A percentile compares a stretch with the other conserved stretches of the same genome.
These are phyloP conservation scores for Megaustenia siamemsis DNA, from an alignment of 2,888 invertebrate species.

Conservation along the genomic window DNA sequence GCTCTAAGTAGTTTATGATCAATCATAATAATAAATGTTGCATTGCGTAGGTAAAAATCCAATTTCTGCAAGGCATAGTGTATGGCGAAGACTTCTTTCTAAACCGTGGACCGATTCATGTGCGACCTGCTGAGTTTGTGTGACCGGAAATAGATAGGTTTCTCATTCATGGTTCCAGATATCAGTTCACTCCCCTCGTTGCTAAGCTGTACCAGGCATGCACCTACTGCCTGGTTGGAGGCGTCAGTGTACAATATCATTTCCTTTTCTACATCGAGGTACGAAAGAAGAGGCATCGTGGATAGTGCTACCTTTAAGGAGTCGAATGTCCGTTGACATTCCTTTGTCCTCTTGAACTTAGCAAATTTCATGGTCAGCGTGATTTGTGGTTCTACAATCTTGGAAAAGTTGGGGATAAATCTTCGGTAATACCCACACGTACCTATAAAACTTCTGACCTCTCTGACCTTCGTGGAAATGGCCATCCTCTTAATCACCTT, in stretches of 20 bases:
- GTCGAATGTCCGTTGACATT: neutral
- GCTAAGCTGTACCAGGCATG: neutral
- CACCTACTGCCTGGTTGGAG: neutral
- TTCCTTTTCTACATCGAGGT: neutral
- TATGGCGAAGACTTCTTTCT: neutral
- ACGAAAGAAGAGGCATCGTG: neutral
- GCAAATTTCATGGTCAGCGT: neutral
- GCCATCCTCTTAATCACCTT: no score
- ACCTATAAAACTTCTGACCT: neutral
- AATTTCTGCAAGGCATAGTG: neutral
- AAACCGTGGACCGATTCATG: neutral
- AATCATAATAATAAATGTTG: neutral
- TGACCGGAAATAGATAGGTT: neutral
- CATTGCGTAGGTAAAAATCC: neutral
- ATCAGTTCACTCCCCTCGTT: neutral
- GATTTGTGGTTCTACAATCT: neutral
- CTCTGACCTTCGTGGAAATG: no score
- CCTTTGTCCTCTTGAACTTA: neutral
- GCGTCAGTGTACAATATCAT: neutral
- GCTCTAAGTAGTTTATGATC: no score
- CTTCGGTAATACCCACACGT: neutral
- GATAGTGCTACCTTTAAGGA: neutral
- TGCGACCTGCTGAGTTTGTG: neutral
- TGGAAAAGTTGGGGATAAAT: neutral
- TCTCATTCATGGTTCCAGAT: neutral